These are phyloP conservation scores for Papilio aristodemus DNA, from an alignment of 1,140 invertebrate species.

Conservation along the genomic window DNA sequence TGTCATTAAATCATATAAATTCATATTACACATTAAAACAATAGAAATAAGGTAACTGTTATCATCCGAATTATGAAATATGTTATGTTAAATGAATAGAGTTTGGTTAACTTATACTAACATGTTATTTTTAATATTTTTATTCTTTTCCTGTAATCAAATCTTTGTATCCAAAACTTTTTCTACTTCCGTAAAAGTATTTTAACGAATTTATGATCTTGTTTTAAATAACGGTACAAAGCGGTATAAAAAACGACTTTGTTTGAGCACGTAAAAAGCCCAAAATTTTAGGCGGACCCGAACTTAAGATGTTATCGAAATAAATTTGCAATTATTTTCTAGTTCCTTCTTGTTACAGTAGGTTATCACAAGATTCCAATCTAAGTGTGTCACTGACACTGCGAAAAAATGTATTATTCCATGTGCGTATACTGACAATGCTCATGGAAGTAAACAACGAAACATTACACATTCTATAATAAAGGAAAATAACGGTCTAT, in stretches of 20 bases:
- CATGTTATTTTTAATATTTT: no score
- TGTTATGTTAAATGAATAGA: no score
- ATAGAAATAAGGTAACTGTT: no score
- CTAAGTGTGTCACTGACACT: conserved; percentile 16
- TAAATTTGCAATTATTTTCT: conserved; percentile 19
- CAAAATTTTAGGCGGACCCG: background rate
- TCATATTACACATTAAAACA: no score
- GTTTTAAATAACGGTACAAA: conserved; percentile 4
- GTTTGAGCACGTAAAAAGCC: background rate
- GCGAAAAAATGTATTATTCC: conserved; percentile 17
- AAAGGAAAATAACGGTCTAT: background rate
- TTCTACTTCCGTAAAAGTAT: background rate
- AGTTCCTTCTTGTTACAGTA: conserved; percentile 7
- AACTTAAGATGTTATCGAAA: conserved; percentile 16
- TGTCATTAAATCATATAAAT: no score
- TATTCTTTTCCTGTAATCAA: no score
- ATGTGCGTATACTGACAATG: background rate
- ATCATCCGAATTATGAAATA: no score
- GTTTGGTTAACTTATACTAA: no score
- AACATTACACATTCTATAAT: background rate
- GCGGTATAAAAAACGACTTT: conserved; percentile 3
- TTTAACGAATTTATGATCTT: conserved; percentile 8
- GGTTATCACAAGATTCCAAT: conserved; percentile 8
- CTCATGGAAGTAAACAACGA: conserved; percentile 8
- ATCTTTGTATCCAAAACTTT: background rate